Evolutionary conservation across 1,140 invertebrate species (phyloP), one percentile per base, ranked within the genome.

Genomic region (Apolygus lucorum): DNA sequence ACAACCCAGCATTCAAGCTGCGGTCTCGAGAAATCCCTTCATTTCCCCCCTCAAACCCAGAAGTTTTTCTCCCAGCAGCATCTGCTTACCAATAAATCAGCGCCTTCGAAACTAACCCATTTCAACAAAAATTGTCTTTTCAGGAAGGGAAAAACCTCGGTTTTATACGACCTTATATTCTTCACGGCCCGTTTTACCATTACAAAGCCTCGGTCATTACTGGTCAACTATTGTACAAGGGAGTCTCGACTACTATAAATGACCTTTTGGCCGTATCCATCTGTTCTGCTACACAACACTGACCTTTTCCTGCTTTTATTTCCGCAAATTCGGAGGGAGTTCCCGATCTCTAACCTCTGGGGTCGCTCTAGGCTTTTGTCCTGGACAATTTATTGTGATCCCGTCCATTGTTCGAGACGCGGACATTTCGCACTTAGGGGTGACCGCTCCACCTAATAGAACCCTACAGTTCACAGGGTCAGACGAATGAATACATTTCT

Each of bases 401-500:
- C 54, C 4, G 8, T 21, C 22, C 34, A 17, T 59, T 59, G 54
- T 59, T 11, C 13, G 11, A 4, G 54, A 4, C 22, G 2, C 17
- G 8, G 22, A 59, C 54, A 22, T 59, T 59, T 11, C 11, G 54
- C 54, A 59, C 54, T 59, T 59, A 4, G 54, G 54, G 54, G 54
- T 59, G 54, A 59, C 54, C 54, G 54, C 54, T 59, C 22, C 54
- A 59, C 54, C 54, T 59, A 59, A 59, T 59, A 4, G 54, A 8
- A 4, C 54, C 54, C 54, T 59, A 4, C 54, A 22, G 54, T 59
- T 59, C 54, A 59, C 54, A 59, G 54, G 54, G 54, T 59, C 54
- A 59, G 54, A 59, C 54, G 54, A 59, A 59, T 59, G 54, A 59
- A 59, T 59, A 59, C 54, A 59, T 59, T 59, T 59, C 54, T 59